Conservation (phyloP, 92 coral and sea anemone species). For the Epizoanthus scotinus region DNA sequence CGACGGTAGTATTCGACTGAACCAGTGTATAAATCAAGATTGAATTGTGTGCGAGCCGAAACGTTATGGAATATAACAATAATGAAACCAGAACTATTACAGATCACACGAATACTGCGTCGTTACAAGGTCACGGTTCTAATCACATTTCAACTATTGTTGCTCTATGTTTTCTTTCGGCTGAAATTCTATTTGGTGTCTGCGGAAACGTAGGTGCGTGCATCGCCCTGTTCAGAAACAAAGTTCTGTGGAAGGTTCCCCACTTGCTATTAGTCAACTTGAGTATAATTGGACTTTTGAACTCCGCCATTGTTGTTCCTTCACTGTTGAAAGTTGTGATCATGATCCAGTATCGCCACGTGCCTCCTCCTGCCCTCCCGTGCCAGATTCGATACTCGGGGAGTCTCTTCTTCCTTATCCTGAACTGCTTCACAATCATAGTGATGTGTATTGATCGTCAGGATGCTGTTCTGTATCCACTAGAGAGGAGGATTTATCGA, state of each 20-base stretch:
- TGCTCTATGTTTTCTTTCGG: not conserved
- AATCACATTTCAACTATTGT: conserved; percentile 1
- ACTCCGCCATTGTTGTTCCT: conserved; percentile 32
- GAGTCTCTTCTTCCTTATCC: conserved; percentile 7
- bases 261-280: conserved; percentile 1
- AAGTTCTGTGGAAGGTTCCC: conserved; percentile 3
- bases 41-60: too few relatives aligned
- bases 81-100: too few relatives aligned
- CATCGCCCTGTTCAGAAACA: not conserved
- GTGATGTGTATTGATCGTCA: conserved; percentile 31
- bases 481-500: not conserved
- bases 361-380: not conserved
- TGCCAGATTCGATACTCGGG: conserved; percentile 23
- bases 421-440: conserved; percentile 21
- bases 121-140: not conserved
- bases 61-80: too few relatives aligned
- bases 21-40: too few relatives aligned
- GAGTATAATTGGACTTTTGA: conserved; percentile 15
- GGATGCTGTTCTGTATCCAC: conserved; percentile 19
- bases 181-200: conserved; percentile 9
- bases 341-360: conserved; percentile 10
- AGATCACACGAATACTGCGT: too few relatives aligned
- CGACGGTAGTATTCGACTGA: too few relatives aligned
- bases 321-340: not conserved
- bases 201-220: conserved; percentile 21